phyloP scores from a whole-genome alignment of 2,888 invertebrate genomes.

The Cactoblastis cactorum region DNA sequence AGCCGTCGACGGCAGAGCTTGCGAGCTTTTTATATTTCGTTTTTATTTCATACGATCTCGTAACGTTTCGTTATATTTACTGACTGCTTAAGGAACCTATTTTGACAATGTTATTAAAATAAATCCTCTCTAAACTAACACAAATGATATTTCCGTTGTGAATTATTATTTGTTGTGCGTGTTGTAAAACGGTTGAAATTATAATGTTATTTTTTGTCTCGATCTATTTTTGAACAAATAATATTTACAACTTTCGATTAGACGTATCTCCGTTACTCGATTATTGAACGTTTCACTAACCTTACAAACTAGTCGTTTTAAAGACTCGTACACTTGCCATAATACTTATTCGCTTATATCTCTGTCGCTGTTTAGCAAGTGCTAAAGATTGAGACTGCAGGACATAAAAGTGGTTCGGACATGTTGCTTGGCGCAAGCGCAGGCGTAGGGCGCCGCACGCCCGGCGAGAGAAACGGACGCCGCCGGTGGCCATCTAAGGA shows the following conservation, averaged over 20 bases:
- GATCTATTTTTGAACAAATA: too few relatives aligned
- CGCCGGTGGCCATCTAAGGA: constrained; percentile 66
- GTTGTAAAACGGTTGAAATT: background rate
- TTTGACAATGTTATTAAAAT: constrained; percentile 34
- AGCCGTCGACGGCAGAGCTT: constrained; percentile 42
- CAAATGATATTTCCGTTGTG: constrained; percentile 15
- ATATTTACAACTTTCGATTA: background rate
- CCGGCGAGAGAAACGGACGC: constrained; percentile 56
- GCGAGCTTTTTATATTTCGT: constrained; percentile 45
- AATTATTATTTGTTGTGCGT: constrained; percentile 12
- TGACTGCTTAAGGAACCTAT: constrained; percentile 51
- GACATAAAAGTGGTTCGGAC: background rate
- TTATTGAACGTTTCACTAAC: too few relatives aligned
- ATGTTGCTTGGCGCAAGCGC: constrained; percentile 9
- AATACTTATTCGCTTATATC: background rate
- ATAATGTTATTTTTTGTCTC: background rate
- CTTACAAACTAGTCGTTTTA: too few relatives aligned
- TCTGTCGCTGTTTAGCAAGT: background rate
- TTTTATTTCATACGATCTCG: constrained; percentile 46
- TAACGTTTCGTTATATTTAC: constrained; percentile 42
- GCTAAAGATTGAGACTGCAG: background rate
- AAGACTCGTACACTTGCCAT: too few relatives aligned
- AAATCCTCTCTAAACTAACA: constrained; percentile 13
- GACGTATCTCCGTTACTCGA: too few relatives aligned
- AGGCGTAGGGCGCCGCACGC: constrained; percentile 28